Evolutionary conservation across 2,797 vertebrate species (phyloP), one percentile per base, ranked within the genome.

Genomic region (Hafferia zeledoni): DNA sequence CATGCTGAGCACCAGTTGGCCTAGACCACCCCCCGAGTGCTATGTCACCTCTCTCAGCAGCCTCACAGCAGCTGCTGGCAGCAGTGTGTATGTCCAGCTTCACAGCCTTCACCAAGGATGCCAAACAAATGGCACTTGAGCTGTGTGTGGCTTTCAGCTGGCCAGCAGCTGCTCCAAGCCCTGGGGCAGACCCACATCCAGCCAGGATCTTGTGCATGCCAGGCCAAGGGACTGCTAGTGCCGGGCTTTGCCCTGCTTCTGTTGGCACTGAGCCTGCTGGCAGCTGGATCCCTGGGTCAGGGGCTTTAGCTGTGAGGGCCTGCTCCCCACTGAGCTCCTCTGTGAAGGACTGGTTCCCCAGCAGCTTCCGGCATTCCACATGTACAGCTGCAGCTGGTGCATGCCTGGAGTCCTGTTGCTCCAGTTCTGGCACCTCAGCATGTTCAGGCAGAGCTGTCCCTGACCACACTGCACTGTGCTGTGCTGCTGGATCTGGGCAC

Each of bases 21-120:
- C 37, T 61, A 20, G 57, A 31, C 2, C 2, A 43, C 27, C 5
- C 6, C 2, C 3, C 2, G 12, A 18, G 33, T 50, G n/a, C 39
- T 31, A 15, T 23, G 30, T 83, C 5, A 1, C 8, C 25, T 84
- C 24, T 8, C 3, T 6, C 8, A 0, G 6, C 10, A 50, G 39
- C 43, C 15, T 59, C 1, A 1, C 0, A 1, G 33, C 56, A 56
- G 77, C 77, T 67, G 80, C 28, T 7, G 2, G 5, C 8, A 2
- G 35, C 15, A 12, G 4, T 0, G 0, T 2, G 0, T 3, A 6
- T 50, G 22, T 17, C 6, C 20, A 2, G 13, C 35, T 53, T 15
- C n/a, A 50, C 2, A 2, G n/a, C 43, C 55, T 56, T 35, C n/a
- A 33, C 64, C 22, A 33, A 18, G 37, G 28, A 35, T 49, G 75